Evolutionary conservation across 2,797 vertebrate genomes (phyloP).

Genomic region (Notoglanidium macrostoma): DNA sequence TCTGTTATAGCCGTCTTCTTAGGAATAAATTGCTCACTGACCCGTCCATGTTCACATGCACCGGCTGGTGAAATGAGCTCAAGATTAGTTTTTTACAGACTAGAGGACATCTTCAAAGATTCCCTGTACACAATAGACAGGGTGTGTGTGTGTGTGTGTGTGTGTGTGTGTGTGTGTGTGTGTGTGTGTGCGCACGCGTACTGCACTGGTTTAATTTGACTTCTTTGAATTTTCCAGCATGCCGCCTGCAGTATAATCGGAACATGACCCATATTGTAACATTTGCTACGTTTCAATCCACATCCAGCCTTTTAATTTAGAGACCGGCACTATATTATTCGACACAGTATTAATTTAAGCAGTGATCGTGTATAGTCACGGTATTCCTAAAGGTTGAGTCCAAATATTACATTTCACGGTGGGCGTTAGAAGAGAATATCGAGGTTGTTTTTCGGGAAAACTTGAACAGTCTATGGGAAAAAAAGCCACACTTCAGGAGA

Average conservation of each 20-base stretch:
- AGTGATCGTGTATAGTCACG: neutral
- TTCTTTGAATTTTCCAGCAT: neutral
- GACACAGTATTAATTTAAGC: neutral
- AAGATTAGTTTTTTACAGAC: constrained; percentile 34
- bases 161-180: neutral
- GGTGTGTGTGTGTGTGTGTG: neutral
- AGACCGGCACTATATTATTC: neutral
- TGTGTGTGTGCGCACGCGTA: neutral
- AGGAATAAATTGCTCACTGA: constrained; percentile 33
- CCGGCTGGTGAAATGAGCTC: constrained; percentile 27
- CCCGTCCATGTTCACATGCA: constrained; percentile 13
- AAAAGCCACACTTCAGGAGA: neutral
- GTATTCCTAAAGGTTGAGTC: neutral
- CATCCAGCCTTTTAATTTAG: neutral
- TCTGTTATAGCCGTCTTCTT: neutral
- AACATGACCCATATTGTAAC: constrained; percentile 17
- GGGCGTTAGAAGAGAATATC: neutral
- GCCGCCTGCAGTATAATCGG: neutral
- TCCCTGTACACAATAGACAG: neutral
- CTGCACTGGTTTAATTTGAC: neutral
- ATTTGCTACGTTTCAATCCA: neutral
- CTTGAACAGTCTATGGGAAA: neutral
- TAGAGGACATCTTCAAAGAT: constrained; percentile 16
- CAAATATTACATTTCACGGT: neutral
- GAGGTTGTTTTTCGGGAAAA: no score